Conservation (phyloP, 2,888 invertebrate genomes). For the Pycnomerus fuliginosus region DNA sequence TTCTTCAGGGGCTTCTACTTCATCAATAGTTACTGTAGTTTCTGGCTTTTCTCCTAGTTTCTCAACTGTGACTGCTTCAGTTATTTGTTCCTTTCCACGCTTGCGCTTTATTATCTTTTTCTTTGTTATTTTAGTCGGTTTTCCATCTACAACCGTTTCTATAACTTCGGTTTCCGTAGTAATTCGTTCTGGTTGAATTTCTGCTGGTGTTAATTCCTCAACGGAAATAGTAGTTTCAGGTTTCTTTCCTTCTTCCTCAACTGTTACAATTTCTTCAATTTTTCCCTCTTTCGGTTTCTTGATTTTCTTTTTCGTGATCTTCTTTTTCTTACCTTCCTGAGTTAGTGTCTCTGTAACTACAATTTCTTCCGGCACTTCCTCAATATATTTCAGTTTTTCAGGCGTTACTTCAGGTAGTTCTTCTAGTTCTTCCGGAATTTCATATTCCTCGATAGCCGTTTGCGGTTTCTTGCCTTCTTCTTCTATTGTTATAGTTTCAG, state of each 20-base stretch:
- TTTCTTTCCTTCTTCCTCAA: conserved; percentile 53
- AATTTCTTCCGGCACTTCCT: conserved; percentile 25
- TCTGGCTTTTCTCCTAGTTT: conserved; percentile 46
- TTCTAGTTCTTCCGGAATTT: conserved; percentile 32
- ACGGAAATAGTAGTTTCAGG: conserved; percentile 39
- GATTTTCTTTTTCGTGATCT: conserved; percentile 36
- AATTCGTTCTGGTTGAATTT: conserved; percentile 34
- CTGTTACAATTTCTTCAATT: conserved; percentile 52
- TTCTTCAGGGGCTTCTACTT: conserved; percentile 31
- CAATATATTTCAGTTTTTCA: conserved; percentile 19
- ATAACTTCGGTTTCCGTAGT: conserved; percentile 37
- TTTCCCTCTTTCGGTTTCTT: conserved; percentile 43
- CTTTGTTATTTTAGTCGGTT: conserved; percentile 32
- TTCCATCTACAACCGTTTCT: conserved; percentile 25
- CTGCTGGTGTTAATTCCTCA: conserved; percentile 29
- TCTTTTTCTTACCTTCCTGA: conserved; percentile 38
- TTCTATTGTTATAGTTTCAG: conserved; percentile 49
- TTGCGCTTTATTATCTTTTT: conserved; percentile 40
- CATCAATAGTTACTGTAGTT: conserved; percentile 47
- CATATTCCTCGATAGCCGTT: conserved; percentile 38
- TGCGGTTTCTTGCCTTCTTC: conserved; percentile 43
- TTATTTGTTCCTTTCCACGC: conserved; percentile 50
- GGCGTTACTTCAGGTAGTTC: conserved; percentile 34
- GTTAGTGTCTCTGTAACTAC: conserved; percentile 8
- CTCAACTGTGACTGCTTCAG: conserved; percentile 54